Evolutionary conservation across 2,888 invertebrate genomes (phyloP), one percentile per base, ranked within the genome.

Genomic region (Pyrrhosoma nymphula): DNA sequence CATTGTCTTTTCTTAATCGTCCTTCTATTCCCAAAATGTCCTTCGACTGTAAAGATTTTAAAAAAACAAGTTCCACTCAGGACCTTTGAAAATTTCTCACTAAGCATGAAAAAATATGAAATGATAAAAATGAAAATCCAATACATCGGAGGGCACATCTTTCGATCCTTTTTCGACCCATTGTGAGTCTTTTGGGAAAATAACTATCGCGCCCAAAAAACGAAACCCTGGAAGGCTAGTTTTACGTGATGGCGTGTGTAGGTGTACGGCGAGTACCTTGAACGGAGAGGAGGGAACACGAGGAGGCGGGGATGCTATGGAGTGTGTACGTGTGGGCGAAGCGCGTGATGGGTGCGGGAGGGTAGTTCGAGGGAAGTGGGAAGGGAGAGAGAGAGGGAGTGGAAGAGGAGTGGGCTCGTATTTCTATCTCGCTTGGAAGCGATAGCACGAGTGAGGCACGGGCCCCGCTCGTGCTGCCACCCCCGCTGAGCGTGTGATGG

Each of bases 391-490:
- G 6, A 56, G 91, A 12, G 20, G 93, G 14, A 16, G 93, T 39
- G 69, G 35, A 35, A 12, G 69, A 35, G 47, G 47, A 35, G 39
- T 56, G 47, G 69, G 69, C 12, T n/a, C 39, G 93, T 35, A 14
- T n/a, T 3, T 82, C 30, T 89, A 47, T 63, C 93, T 69, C 93
- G 16, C 93, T 75, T 55, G 63, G 47, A n/a, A 75, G 82, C 82
- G 82, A 82, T 82, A 82, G 69, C 93, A 93, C 93, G 93, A 69
- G 93, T 93, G 69, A 63, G 93, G 93, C 93, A 93, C 93, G 93
- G 93, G 93, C 30, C 69, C 47, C 93, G 93, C 93, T 93, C 93
- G 93, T 93, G 93, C 93, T 75, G 63, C 93, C 93, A 91, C 93
- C 93, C 93, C 93, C 75, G 93, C 93, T 93, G 69, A 63, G 93